Evolutionary conservation across 2,888 invertebrate species (phyloP), one percentile per base, ranked within the genome.

Genomic region (Ptychoptera contaminata): DNA sequence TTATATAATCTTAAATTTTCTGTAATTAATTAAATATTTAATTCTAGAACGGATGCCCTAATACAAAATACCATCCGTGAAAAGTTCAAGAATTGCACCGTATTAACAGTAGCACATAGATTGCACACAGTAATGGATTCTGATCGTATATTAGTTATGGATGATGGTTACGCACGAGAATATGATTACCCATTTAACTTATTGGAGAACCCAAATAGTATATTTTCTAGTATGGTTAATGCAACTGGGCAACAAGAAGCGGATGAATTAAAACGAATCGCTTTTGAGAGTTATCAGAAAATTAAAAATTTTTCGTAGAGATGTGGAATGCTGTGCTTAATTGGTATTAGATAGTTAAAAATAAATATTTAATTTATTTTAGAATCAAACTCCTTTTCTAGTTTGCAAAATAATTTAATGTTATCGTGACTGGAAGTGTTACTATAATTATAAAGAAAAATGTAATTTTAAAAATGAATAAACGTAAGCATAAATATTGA

Each of bases 101-200:
- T 93, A 8, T 65, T 93, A 36, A 92, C 91, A 0, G 87, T 93
- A 32, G 92, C 92, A 5, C 92, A 93, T 66, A 74, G 93, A 37
- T 70, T 94, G 29, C 81, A 92, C 60, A 93, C 92, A 1, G 84
- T 93, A 49, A 91, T 93, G 81, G 92, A 93, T 63, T 87, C 86
- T 1, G 87, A 91, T 67, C 74, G 81, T 48, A 81, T 91, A 14
- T 70, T 92, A 58, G 90, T 91, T 2, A 81, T 93, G 77, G 84
- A 88, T 56, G 73, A 77, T 8, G 93, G 93, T 1, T 63, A 67
- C 15, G 73, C 85, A 46, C 76, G 76, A 45, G 82, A 84, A 63
- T 82, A 23, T 23, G 23, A 23, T 23, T 5, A 5, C 4, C 23
- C 23, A 7, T 23, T 5, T 7, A 23, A 23, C 3, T 23, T 23